Evolutionary conservation across 2,113 vertebrate genomes (phyloP).

Genomic region (Microcebus murinus): DNA sequence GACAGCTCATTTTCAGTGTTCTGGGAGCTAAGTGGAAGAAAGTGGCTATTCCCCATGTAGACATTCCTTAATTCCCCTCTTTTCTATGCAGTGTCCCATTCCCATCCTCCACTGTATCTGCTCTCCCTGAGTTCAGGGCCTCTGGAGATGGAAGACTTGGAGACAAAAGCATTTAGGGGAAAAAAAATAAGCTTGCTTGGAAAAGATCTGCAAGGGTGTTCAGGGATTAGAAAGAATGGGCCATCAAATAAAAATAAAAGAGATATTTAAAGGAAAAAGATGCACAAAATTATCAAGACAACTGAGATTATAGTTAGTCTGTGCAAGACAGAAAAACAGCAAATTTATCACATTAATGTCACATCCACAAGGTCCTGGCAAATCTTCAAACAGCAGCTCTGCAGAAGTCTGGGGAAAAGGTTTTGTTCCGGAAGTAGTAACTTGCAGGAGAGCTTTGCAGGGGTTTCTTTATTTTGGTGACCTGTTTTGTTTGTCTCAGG

Average conservation of each 20-base stretch:
- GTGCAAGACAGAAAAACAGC: not conserved
- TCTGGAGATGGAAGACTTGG: not conserved
- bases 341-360: not conserved
- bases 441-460: not conserved
- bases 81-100: not conserved
- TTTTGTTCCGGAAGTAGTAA: not conserved
- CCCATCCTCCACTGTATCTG: no score
- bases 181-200: not conserved
- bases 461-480: not conserved
- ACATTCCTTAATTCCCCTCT: not conserved
- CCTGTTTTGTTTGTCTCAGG: not conserved
- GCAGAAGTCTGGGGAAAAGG: not conserved
- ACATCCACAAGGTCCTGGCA: not conserved
- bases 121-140: not conserved
- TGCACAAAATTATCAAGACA: not conserved
- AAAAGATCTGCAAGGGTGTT: not conserved
- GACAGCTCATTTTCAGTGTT: not conserved
- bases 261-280: not conserved
- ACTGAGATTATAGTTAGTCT: not conserved
- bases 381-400: not conserved
- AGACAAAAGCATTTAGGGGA: not conserved
- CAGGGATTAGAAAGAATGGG: not conserved
- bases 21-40: not conserved
- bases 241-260: not conserved
- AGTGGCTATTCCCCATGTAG: no score